Percentiles rank a stretch among this genome's conserved stretches.
Conservation (phyloP, 2,797 vertebrate genomes). For the Brotogeris chrysoptera region DNA sequence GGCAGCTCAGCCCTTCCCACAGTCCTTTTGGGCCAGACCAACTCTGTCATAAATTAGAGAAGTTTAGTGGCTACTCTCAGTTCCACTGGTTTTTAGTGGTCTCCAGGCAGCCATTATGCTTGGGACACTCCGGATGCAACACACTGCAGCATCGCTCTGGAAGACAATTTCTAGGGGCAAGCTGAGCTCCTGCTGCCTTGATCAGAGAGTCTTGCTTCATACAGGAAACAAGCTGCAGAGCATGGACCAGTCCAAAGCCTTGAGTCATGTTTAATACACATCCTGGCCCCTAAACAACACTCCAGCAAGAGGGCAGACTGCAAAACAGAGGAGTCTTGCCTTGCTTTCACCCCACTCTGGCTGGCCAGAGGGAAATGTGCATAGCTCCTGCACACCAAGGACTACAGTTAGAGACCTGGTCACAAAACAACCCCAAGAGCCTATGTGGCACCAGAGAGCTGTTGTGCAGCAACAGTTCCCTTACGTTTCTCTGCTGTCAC, state of each 20-base stretch:
- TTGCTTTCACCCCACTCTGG: not conserved
- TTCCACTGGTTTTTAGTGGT: conserved; percentile 32
- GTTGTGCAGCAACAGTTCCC: not conserved
- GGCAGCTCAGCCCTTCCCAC: not conserved
- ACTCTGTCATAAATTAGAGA: conserved; percentile 14
- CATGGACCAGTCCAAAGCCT: not conserved
- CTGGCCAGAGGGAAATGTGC: not conserved
- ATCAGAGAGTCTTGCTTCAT: not conserved
- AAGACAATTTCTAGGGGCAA: not conserved
- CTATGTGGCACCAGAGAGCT: not conserved
- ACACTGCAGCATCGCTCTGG: not conserved
- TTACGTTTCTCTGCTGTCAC: not conserved
- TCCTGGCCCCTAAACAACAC: not conserved
- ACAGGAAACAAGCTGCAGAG: conserved; percentile 4
- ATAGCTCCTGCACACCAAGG: not conserved
- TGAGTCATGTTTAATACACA: not conserved
- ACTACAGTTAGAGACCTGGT: not conserved
- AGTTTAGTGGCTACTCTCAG: conserved; percentile 46
- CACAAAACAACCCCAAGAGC: not conserved
- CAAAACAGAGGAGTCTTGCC: not conserved
- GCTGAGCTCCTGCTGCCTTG: not conserved
- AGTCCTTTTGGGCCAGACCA: not conserved
- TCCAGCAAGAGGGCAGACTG: not conserved
- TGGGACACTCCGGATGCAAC: conserved; percentile 28
- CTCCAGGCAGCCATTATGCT: not conserved